Conservation (phyloP, 2,797 vertebrate genomes). For the Chaenodraco wilsoni region DNA sequence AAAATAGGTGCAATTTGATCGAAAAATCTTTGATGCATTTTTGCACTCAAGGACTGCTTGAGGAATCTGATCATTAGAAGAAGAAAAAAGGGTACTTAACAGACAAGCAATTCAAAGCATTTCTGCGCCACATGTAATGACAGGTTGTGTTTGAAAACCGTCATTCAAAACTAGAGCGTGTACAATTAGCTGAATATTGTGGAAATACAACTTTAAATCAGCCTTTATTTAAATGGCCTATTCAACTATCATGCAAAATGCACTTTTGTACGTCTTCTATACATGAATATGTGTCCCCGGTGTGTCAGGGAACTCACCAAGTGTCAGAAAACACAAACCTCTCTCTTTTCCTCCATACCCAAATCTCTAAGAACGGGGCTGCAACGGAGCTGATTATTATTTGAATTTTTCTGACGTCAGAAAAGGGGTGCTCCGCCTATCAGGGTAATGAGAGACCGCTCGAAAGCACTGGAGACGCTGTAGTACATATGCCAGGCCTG, state of each 20-base stretch:
- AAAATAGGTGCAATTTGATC: constrained; percentile 37
- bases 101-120: constrained; percentile 30
- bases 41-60: constrained; percentile 58
- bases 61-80: constrained; percentile 52
- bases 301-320: too few relatives aligned
- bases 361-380: too few relatives aligned
- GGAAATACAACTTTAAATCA: background rate
- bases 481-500: too few relatives aligned
- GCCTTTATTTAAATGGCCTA: background rate
- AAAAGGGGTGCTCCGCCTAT: too few relatives aligned
- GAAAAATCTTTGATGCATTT: constrained; percentile 36
- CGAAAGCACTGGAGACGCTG: too few relatives aligned
- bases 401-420: too few relatives aligned
- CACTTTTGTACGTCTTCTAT: too few relatives aligned
- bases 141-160: constrained; percentile 20
- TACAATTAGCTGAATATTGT: background rate
- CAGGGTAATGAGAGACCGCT: too few relatives aligned
- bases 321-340: too few relatives aligned
- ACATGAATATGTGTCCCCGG: too few relatives aligned
- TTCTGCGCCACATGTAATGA: constrained; percentile 33
- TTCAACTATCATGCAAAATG: background rate
- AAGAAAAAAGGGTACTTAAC: constrained; percentile 14
- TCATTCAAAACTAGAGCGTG: constrained; percentile 28
- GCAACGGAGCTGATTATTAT: too few relatives aligned
- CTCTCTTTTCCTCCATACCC: too few relatives aligned